These are phyloP conservation scores for Baronia brevicornis DNA, from an alignment of 2,888 invertebrate species.

Conservation along the genomic window DNA sequence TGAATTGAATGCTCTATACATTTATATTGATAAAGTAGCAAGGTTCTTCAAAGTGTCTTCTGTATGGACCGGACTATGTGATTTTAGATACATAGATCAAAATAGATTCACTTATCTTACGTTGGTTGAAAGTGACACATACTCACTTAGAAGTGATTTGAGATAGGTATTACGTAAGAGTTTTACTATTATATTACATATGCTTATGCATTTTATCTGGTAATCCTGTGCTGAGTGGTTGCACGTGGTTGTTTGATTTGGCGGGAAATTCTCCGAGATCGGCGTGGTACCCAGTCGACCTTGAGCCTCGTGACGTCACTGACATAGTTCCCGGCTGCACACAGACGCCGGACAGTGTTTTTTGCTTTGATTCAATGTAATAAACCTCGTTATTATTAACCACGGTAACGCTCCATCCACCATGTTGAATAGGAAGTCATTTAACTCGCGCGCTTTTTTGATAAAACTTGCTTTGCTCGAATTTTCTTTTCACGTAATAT, in stretches of 20 bases:
- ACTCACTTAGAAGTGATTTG: slow-evolving; percentile 16
- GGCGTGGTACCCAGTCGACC: slow-evolving; percentile 54
- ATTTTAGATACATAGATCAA: no score
- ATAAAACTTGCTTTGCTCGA: no score
- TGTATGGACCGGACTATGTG: no score
- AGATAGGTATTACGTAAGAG: slow-evolving; percentile 8
- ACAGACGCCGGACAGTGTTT: slow-evolving; percentile 32
- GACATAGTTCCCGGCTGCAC: slow-evolving; percentile 67
- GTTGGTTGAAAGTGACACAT: slow-evolving; percentile 17
- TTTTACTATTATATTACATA: slow-evolving; percentile 7
- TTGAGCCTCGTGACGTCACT: slow-evolving; percentile 64
- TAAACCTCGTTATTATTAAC: slow-evolving; percentile 23
- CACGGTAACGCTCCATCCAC: slow-evolving; percentile 10
- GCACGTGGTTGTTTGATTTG: slow-evolving; percentile 50
- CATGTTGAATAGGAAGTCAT: slow-evolving; percentile 1
- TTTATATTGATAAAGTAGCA: no score
- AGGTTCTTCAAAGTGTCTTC: no score
- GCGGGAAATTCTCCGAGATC: slow-evolving; percentile 47
- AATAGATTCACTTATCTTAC: no score
- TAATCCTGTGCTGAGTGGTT: slow-evolving; percentile 14
- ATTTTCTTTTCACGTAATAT: no score
- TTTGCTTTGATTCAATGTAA: slow-evolving; percentile 21
- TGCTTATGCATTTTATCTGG: no score
- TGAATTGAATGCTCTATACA: no score
- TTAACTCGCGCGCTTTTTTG: slow-evolving; percentile 10